Conservation (phyloP, 2,113 vertebrate genomes). For the Nannobrachium achirus region DNA sequence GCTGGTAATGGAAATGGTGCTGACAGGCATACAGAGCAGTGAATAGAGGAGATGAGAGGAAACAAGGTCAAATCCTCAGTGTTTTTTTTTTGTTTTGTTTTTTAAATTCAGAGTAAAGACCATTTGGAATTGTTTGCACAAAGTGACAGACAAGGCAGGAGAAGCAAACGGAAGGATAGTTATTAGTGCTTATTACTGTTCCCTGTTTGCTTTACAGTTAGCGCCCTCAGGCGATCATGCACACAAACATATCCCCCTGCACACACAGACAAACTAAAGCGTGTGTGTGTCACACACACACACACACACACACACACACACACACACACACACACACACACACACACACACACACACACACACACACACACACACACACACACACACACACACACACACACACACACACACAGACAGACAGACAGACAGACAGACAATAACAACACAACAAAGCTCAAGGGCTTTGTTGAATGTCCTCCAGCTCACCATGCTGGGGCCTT, state of each 20-base stretch:
- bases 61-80: not conserved
- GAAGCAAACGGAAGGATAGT: no score
- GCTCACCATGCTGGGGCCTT: constrained; percentile 52
- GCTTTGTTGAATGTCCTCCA: constrained; percentile 52
- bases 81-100: no score
- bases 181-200: no score
- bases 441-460: constrained; percentile 35
- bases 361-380: constrained; percentile 5
- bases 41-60: not conserved
- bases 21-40: no score
- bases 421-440: no score
- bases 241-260: not conserved
- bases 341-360: constrained; percentile 34
- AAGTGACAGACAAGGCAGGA: no score
- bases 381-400: not conserved
- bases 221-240: constrained; percentile 52
- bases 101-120: no score
- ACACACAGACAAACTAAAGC: constrained; percentile 16
- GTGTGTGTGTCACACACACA: constrained; percentile 7
- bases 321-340: not conserved
- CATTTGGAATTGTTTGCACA: no score
- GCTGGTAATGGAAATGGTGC: not conserved
- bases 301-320: constrained; percentile 3
- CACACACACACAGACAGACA: not conserved
- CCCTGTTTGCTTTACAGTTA: constrained; percentile 62